Conservation (phyloP, 2,888 invertebrate genomes). For the Cantharis rufa region DNA sequence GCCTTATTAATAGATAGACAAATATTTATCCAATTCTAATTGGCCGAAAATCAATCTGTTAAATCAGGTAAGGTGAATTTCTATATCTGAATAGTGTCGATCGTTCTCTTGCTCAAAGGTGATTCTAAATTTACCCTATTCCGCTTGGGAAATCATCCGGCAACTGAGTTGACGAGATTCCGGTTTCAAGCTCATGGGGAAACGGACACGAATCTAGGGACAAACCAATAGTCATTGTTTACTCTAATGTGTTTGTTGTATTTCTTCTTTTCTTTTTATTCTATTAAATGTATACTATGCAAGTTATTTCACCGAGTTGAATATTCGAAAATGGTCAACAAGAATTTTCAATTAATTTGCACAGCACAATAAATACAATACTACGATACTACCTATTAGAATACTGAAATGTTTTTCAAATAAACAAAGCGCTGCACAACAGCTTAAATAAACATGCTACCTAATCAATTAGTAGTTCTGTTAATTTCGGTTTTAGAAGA, state of each 20-base stretch:
- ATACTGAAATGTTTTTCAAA: neutral
- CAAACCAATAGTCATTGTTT: constrained; percentile 20
- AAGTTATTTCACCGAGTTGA: neutral
- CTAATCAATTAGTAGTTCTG: neutral
- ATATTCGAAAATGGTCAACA: neutral
- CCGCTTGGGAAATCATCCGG: constrained; percentile 43
- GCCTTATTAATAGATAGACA: neutral
- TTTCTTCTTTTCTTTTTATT: constrained; percentile 12
- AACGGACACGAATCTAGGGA: constrained; percentile 24
- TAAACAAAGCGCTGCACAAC: neutral
- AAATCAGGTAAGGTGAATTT: constrained; percentile 15
- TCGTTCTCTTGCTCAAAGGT: constrained; percentile 24
- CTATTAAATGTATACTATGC: neutral
- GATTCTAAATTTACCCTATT: constrained; percentile 30
- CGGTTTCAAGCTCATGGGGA: constrained; percentile 33
- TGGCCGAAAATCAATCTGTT: neutral
- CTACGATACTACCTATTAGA: neutral
- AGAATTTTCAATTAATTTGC: neutral
- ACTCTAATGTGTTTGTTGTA: constrained; percentile 23
- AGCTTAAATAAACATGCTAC: neutral
- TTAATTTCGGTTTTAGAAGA: neutral
- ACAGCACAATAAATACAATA: neutral
- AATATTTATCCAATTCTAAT: neutral
- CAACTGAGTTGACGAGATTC: constrained; percentile 39
- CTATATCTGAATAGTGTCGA: constrained; percentile 15